Conservation (phyloP, 2,888 invertebrate species). For the Pterostichus madidus region DNA sequence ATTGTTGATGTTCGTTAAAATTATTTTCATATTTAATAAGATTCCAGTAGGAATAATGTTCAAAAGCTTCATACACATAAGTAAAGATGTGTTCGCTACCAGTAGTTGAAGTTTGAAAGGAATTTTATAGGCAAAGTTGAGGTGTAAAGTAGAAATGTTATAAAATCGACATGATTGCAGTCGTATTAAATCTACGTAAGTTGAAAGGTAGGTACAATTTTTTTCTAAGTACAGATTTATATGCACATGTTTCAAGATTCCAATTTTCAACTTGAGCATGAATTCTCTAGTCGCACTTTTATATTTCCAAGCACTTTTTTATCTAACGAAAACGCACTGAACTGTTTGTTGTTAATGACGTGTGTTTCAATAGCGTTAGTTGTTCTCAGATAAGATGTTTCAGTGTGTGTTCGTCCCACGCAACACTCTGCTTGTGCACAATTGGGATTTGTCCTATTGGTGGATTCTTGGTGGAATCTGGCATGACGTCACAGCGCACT, state of each 20-base stretch:
- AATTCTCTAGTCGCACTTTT: conserved; percentile 59
- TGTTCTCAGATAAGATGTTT: too few relatives aligned
- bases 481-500: conserved; percentile 31
- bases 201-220: conserved; percentile 61
- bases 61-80: too few relatives aligned
- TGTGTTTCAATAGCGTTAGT: too few relatives aligned
- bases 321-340: background rate
- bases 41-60: too few relatives aligned
- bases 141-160: background rate
- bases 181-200: conserved; percentile 14
- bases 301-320: conserved; percentile 59
- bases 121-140: conserved; percentile 5
- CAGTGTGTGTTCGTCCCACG: too few relatives aligned
- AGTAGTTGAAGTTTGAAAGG: background rate
- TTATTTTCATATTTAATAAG: too few relatives aligned
- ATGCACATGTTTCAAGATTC: conserved; percentile 45
- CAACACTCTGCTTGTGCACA: conserved; percentile 27
- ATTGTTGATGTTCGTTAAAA: too few relatives aligned
- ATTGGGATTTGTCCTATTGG: background rate
- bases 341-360: background rate
- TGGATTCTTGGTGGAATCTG: background rate
- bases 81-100: too few relatives aligned
- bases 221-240: conserved; percentile 35
- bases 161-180: conserved; percentile 7
- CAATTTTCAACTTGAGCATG: conserved; percentile 63